Evolutionary conservation across 2,797 vertebrate species (phyloP), one percentile per base, ranked within the genome.

Genomic region (Erethizon dorsatum): DNA sequence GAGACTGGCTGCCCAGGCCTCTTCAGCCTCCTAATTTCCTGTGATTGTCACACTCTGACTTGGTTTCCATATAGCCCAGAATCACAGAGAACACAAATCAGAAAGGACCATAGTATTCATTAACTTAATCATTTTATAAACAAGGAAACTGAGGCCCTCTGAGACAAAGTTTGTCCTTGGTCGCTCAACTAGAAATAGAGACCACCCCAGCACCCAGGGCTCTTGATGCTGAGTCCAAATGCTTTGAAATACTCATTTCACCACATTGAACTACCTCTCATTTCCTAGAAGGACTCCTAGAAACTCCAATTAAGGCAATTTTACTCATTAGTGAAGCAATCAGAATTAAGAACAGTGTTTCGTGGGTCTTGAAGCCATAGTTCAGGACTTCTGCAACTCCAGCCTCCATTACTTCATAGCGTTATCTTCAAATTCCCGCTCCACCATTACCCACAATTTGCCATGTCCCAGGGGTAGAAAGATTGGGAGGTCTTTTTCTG

Each of bases 201-300:
- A 78, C 50, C 47, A 75, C 47, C 83, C 56, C 79, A 61, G 65
- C 93, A 85, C 11, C n/a, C 65, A n/a, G n/a, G 79, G 45, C 61
- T 63, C 91, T 56, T 17, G 20, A 84, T 47, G 22, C n/a, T 45
- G 83, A 88, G 73, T 56, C 90, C 59, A 83, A 14, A 79, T 28
- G 57, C 33, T 96, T 93, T 88, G 85, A 97, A 91, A 96, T 93
- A 78, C 47, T 87, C 79, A 91, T 77, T 85, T 37, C 71, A 85
- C 28, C 63, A 54, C 83, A 82, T 9, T 18, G 26, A 95, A 22
- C 57, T 69, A 59, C 45, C 65, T 91, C 83, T 75, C 33, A 9
- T 69, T 90, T 73, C 63, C 90, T 80, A 86, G 77, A 86, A 97
- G n/a, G 67, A 54, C 50, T 88, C 73, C 90, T 90, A 54, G 71